phyloP scores from a whole-genome alignment of 2,113 vertebrate genomes.

The Cebidichthys violaceus region DNA sequence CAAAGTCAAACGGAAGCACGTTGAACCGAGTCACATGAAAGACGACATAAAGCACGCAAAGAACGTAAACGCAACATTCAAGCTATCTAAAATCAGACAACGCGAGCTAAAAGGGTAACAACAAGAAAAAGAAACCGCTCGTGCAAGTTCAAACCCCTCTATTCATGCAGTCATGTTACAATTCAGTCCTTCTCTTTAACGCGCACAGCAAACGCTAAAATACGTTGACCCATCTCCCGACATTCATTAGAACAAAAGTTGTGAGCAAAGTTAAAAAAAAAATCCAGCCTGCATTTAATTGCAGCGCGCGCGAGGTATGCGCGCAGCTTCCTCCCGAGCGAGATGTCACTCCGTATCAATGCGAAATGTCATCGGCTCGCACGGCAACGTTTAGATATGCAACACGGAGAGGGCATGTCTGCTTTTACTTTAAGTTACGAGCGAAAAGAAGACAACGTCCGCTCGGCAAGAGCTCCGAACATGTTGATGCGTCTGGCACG shows the following conservation, averaged over 20 bases:
- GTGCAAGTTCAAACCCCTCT: background rate
- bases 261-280: background rate
- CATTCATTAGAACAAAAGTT: background rate
- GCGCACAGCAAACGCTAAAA: background rate
- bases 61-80: background rate
- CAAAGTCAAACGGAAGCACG: slow-evolving; percentile 34
- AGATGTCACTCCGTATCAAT: slow-evolving; percentile 52
- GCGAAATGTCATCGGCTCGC: slow-evolving; percentile 60
- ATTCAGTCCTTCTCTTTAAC: background rate
- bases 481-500: slow-evolving; percentile 41
- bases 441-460: background rate
- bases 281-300: slow-evolving; percentile 1
- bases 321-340: slow-evolving; percentile 24
- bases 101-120: background rate
- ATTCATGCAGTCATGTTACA: background rate
- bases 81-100: background rate
- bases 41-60: background rate
- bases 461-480: slow-evolving; percentile 17
- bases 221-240: background rate
- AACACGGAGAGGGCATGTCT: background rate
- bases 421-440: background rate
- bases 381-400: background rate
- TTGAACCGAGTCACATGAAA: slow-evolving; percentile 30
- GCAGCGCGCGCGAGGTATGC: slow-evolving; percentile 51
- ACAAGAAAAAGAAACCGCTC: background rate